Conservation (phyloP, 2,888 invertebrate species). For the Acanthoscelides obtectus region DNA sequence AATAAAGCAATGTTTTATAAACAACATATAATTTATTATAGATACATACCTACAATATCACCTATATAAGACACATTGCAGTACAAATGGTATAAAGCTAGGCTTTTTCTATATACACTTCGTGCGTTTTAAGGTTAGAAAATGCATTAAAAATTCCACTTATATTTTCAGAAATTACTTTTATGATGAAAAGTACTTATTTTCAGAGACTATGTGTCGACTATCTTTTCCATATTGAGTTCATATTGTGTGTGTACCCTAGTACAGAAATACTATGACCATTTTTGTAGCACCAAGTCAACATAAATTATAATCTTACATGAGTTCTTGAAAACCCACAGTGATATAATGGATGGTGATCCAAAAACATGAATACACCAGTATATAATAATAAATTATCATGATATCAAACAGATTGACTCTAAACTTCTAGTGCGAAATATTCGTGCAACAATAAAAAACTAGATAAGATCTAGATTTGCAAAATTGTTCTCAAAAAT, state of each 20-base stretch:
- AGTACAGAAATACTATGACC: neutral
- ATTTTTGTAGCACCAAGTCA: neutral
- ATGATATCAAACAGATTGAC: no score
- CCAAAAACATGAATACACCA: neutral
- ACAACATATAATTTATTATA: constrained; percentile 10
- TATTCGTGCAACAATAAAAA: no score
- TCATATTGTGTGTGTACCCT: neutral
- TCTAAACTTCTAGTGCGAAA: no score
- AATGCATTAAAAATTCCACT: constrained; percentile 13
- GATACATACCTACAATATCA: constrained; percentile 2
- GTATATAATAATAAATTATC: no score
- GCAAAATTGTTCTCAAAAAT: no score
- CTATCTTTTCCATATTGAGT: neutral
- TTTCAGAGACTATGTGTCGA: neutral
- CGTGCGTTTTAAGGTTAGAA: neutral
- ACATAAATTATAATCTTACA: neutral
- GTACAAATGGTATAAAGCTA: constrained; percentile 20
- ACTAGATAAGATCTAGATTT: no score
- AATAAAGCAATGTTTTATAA: constrained; percentile 9
- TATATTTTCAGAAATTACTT: constrained; percentile 13
- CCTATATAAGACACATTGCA: constrained; percentile 19
- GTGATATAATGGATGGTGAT: neutral
- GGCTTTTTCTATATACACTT: constrained; percentile 7
- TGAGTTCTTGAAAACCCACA: neutral
- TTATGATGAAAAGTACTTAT: constrained; percentile 2